These are phyloP conservation scores for Scrobipalpa costella DNA, from an alignment of 2,888 invertebrate species.

Conservation along the genomic window DNA sequence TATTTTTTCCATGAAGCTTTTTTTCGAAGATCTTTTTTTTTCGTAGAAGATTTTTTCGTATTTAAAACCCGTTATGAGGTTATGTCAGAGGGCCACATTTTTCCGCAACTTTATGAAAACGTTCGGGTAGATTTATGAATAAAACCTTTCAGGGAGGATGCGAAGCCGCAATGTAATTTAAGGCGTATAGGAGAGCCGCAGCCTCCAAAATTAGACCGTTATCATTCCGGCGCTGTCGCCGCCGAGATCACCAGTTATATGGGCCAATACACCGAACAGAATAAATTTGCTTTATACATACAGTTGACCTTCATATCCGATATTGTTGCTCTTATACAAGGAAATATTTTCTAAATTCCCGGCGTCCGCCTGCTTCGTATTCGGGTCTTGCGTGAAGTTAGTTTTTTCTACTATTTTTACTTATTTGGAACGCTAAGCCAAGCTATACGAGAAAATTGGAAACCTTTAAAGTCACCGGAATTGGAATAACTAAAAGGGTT, in stretches of 20 bases:
- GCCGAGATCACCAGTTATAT: slow-evolving; percentile 76
- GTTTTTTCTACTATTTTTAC: slow-evolving; percentile 51
- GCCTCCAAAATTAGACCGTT: slow-evolving; percentile 77
- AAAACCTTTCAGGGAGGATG: slow-evolving; percentile 78
- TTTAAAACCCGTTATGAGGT: slow-evolving; percentile 53
- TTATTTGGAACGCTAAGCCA: slow-evolving; percentile 57
- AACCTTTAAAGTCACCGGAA: slow-evolving; percentile 48
- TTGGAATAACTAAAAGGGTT: slow-evolving; percentile 36
- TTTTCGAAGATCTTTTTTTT: slow-evolving; percentile 13
- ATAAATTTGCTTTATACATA: slow-evolving; percentile 78
- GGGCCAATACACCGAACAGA: slow-evolving; percentile 78
- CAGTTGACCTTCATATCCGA: slow-evolving; percentile 77
- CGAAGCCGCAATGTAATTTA: slow-evolving; percentile 75
- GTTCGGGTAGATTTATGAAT: slow-evolving; percentile 78
- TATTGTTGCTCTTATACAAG: slow-evolving; percentile 72
- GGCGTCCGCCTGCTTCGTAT: slow-evolving; percentile 53
- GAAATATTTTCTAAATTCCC: slow-evolving; percentile 64
- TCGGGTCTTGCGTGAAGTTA: slow-evolving; percentile 44
- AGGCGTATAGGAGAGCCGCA: slow-evolving; percentile 65
- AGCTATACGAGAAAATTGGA: slow-evolving; percentile 56
- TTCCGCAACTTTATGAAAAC: slow-evolving; percentile 75
- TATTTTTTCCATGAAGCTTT: background rate
- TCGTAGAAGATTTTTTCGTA: slow-evolving; percentile 34
- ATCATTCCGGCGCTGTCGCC: slow-evolving; percentile 76
- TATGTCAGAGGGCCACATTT: slow-evolving; percentile 63